Evolutionary conservation across 2,113 vertebrate species (phyloP).

Genomic region (Pedionomus torquatus): DNA sequence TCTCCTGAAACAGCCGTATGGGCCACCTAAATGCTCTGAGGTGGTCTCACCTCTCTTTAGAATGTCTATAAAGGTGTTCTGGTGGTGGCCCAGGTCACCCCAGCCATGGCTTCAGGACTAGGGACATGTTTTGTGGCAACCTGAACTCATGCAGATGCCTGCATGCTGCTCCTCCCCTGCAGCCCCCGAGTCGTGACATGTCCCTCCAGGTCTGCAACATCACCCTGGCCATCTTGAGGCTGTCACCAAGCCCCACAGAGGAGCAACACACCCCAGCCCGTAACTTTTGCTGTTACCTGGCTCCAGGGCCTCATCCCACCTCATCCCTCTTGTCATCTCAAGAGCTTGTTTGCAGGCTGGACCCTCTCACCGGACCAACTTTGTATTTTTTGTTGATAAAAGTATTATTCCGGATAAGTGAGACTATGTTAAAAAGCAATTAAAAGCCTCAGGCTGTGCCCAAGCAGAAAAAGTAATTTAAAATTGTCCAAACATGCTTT

Average conservation of each 20-base stretch:
- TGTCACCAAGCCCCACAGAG: background rate
- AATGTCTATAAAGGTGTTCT: background rate
- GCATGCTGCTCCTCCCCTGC: background rate
- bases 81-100: background rate
- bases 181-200: rapidly evolving
- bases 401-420: background rate
- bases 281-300: background rate
- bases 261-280: background rate
- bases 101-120: background rate
- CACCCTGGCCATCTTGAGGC: no score
- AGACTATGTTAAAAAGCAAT: background rate
- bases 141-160: background rate
- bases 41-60: background rate
- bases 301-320: no score
- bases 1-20: background rate
- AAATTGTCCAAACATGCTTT: background rate
- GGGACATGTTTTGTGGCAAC: background rate
- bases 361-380: background rate
- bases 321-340: background rate
- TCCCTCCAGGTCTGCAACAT: background rate
- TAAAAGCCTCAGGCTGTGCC: background rate
- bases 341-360: background rate
- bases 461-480: background rate
- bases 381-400: background rate
- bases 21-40: background rate